Evolutionary conservation across 2,113 vertebrate species (phyloP).

Genomic region (Phaetusa simplex): DNA sequence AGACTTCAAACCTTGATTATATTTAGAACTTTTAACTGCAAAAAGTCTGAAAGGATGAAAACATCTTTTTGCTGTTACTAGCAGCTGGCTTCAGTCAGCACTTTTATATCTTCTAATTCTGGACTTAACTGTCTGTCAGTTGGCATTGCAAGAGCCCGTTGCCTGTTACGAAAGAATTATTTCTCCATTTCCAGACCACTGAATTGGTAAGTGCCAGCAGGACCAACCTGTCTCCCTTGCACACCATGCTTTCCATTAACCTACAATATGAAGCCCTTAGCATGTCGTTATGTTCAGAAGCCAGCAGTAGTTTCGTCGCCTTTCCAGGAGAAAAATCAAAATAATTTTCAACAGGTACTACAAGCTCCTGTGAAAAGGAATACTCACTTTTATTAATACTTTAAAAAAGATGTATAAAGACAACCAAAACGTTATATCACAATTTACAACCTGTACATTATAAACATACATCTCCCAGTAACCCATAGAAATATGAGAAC

Average conservation of each 20-base stretch:
- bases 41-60: neutral
- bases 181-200: neutral
- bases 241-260: neutral
- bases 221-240: neutral
- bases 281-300: neutral
- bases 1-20: neutral
- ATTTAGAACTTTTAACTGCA: neutral
- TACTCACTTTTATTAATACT: slow-evolving; percentile 22
- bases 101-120: neutral
- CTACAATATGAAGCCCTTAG: neutral
- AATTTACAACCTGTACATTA: neutral
- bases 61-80: neutral
- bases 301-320: neutral
- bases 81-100: neutral
- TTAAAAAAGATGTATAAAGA: neutral
- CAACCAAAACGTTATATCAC: neutral
- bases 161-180: neutral
- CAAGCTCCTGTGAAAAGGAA: neutral
- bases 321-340: neutral
- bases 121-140: neutral
- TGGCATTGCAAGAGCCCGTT: neutral
- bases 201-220: neutral
- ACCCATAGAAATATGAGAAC: neutral
- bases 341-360: neutral
- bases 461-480: neutral